Conservation (phyloP, 2,888 invertebrate genomes). For the Apeira syringaria region DNA sequence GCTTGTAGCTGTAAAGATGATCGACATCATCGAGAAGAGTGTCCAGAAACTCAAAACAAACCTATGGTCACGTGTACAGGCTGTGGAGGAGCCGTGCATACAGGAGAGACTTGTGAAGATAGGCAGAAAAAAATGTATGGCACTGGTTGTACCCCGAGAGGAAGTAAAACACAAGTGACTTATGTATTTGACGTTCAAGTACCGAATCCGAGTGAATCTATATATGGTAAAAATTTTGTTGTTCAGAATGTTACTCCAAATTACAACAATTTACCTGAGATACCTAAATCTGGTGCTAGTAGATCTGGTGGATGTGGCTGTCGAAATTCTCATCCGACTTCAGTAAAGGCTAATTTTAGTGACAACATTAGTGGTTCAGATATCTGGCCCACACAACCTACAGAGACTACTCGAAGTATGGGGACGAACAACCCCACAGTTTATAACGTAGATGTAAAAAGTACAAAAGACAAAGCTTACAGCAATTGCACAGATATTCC, state of each 20-base stretch:
- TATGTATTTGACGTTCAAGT: slow-evolving; percentile 53
- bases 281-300: slow-evolving; percentile 18
- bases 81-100: slow-evolving; percentile 53
- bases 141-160: slow-evolving; percentile 52
- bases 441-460: slow-evolving; percentile 38
- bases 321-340: slow-evolving; percentile 16
- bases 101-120: slow-evolving; percentile 63
- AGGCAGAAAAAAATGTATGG: slow-evolving; percentile 46
- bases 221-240: slow-evolving; percentile 48
- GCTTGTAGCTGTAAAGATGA: slow-evolving; percentile 69
- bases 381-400: slow-evolving; percentile 24
- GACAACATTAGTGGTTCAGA: slow-evolving; percentile 28
- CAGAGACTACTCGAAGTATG: slow-evolving; percentile 30
- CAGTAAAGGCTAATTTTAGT: slow-evolving; percentile 17
- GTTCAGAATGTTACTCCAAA: slow-evolving; percentile 42
- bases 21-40: slow-evolving; percentile 61
- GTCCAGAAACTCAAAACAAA: slow-evolving; percentile 44
- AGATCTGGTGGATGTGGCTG: slow-evolving; percentile 38
- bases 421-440: slow-evolving; percentile 34
- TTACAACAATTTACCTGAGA: slow-evolving; percentile 22
- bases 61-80: slow-evolving; percentile 44
- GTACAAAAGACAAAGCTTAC: slow-evolving; percentile 33
- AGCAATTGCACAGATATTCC: slow-evolving; percentile 51
- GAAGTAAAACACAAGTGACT: slow-evolving; percentile 47
- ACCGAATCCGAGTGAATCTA: slow-evolving; percentile 45